These are phyloP conservation scores for Lamprotornis superbus DNA, from an alignment of 2,113 vertebrate species.

Conservation along the genomic window DNA sequence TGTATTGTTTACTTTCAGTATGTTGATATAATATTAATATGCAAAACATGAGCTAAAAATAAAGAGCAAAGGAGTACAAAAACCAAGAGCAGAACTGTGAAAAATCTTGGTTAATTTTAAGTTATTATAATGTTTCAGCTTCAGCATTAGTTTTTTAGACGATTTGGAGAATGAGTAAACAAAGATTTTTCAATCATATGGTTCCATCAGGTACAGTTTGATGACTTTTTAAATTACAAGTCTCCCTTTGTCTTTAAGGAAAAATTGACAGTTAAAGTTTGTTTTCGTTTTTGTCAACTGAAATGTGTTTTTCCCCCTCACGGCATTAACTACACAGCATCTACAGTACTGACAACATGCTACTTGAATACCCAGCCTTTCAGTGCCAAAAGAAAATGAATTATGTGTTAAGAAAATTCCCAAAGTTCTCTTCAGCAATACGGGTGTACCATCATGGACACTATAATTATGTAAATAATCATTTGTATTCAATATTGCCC, in stretches of 20 bases:
- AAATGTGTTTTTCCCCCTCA: background rate
- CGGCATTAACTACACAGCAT: background rate
- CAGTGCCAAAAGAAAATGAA: background rate
- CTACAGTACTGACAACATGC: background rate
- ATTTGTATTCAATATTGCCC: background rate
- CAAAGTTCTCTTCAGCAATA: background rate
- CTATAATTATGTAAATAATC: background rate
- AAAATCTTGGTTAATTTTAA: background rate
- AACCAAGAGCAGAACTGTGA: background rate
- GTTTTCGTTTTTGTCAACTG: background rate
- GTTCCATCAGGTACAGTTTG: background rate
- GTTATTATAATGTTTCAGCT: background rate
- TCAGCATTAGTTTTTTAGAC: background rate
- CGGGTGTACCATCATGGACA: background rate
- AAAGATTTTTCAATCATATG: background rate
- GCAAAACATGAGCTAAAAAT: background rate
- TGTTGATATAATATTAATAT: background rate
- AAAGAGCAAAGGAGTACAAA: background rate
- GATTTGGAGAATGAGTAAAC: background rate
- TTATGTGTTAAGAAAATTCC: background rate
- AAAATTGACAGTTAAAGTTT: background rate
- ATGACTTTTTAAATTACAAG: background rate
- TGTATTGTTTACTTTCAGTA: background rate
- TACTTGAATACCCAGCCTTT: background rate
- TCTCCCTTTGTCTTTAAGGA: background rate